Evolutionary conservation across 1,140 invertebrate species (phyloP), one percentile per base, ranked within the genome.

Genomic region (Antheraea mylitta): DNA sequence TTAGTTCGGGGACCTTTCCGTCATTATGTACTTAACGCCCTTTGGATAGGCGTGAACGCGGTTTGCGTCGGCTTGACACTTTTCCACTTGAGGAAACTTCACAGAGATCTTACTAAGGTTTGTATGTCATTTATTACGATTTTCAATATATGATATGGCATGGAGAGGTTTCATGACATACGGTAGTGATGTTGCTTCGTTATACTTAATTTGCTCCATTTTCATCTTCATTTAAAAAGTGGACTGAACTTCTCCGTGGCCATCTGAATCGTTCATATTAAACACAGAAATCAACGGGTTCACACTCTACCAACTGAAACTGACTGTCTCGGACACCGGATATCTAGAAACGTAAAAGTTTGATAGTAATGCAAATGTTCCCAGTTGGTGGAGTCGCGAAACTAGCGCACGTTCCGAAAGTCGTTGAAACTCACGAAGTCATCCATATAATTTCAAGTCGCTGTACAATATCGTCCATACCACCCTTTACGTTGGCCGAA

Each of bases 11-110:
- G 95, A 5, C 96, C 96, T 7, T 96, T 97, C 74, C 93, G 97
- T 66, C 97, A 98, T 90, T 97, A 98, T 85, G 96, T 98, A 67
- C 95, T 98, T 60, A 98, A 98, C 87, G 95, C 97, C 7, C 93
- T 98, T 2, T 98, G 97, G 97, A 97, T 98, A 67, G 94, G 96
- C 61, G 96, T 98, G 73, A 98, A 98, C 83, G 93, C 97, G 42
- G 96, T 97, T 68, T 98, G 97, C 87, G 95, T 98, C n/a, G 92
- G 95, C 30, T 92, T 98, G n/a, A 97, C 97, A 8, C 93, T 96
- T 36, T 96, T 97, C 86, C 97, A 98, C 83, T 94, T 98, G 59
- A 93, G 95, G 78, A 98, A 98, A 83, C 94, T 98, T 48, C 96
- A 97, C 89, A 93, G 95, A 70, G 96, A 98, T 86, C 93, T 98